Evolutionary conservation across 1,140 invertebrate genomes (phyloP), one percentile per base, ranked within the genome.

Genomic region (Chionoecetes opilio): DNA sequence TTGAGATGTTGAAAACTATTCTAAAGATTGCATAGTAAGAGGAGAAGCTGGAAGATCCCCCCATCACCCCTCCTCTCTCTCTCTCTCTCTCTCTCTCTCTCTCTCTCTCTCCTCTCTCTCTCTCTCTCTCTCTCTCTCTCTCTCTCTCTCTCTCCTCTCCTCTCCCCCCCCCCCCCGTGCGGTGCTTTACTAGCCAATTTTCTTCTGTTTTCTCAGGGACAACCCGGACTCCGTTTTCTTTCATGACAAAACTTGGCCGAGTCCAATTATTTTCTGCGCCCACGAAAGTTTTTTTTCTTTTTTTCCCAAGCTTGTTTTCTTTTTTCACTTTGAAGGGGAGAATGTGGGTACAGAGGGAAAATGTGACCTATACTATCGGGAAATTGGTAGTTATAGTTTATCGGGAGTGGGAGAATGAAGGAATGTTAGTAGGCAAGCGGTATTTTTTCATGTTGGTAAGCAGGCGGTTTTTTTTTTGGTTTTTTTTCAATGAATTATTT

Each of bases 261-360:
- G 63, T 75, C n/a, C 63, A 75, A 75, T 75, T 75, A 75, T 75
- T 75, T 75, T 26, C 63, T 75, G 21, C n/a, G 63, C 63, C 26
- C n/a, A 17, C 63, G n/a, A n/a, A 75, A 75, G 63, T 75, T 75
- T 75, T 75, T 26, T n/a, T n/a, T n/a, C n/a, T n/a, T n/a, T n/a
- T 75, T 75, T 75, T 75, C 21, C 63, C n/a, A 75, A 75, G 63
- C 63, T n/a, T 26, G 63, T 75, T 75, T 75, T 75, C 63, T 21
- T 75, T n/a, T n/a, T 75, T 75, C 63, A 75, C 63, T 75, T 75
- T 75, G 63, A 75, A n/a, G 63, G n/a, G 63, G 63, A n/a, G n/a
- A 26, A n/a, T 21, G 63, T 26, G 63, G 63, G 8, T 17, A 9
- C 46, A 53, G 46, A 17, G 46, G 46, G 21, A 53, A 53, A 53